These are phyloP conservation scores for Lasioglossum leucozonium DNA, from an alignment of 2,888 invertebrate genomes.

Conservation along the genomic window DNA sequence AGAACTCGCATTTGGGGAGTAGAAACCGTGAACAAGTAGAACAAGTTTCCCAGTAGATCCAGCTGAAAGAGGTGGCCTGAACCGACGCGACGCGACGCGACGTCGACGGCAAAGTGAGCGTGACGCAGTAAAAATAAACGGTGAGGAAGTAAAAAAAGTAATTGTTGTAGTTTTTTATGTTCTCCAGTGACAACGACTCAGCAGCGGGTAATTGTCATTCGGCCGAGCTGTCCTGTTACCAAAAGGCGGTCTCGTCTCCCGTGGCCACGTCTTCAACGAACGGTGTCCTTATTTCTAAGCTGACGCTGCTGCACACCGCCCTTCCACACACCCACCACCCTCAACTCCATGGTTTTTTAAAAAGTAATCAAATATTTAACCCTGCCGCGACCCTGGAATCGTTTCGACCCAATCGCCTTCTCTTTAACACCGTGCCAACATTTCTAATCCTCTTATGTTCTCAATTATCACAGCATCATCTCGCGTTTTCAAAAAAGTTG, in stretches of 20 bases:
- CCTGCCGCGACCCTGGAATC: not conserved
- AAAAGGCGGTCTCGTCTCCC: not conserved
- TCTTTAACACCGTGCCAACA: not conserved
- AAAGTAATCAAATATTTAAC: not conserved
- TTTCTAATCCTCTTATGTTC: not conserved
- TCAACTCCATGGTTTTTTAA: not conserved
- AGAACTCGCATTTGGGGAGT: not conserved
- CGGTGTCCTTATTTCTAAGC: not conserved
- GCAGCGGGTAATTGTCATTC: not conserved
- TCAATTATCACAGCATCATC: not conserved
- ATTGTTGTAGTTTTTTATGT: not conserved
- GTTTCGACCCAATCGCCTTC: not conserved
- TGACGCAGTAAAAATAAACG: constrained; percentile 3
- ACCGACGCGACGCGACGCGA: not conserved
- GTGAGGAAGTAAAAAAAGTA: constrained; percentile 8
- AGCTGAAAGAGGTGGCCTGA: not conserved
- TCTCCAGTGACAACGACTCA: not conserved
- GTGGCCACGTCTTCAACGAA: not conserved
- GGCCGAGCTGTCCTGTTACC: not conserved
- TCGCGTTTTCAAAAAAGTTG: not conserved
- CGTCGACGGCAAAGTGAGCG: not conserved
- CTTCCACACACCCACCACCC: not conserved
- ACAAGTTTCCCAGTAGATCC: not conserved
- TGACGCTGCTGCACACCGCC: not conserved
- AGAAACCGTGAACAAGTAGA: not conserved